Percentiles rank a stretch among this genome's conserved stretches.
phyloP scores from a whole-genome alignment of 2,113 vertebrate species.

The Hylia prasina region DNA sequence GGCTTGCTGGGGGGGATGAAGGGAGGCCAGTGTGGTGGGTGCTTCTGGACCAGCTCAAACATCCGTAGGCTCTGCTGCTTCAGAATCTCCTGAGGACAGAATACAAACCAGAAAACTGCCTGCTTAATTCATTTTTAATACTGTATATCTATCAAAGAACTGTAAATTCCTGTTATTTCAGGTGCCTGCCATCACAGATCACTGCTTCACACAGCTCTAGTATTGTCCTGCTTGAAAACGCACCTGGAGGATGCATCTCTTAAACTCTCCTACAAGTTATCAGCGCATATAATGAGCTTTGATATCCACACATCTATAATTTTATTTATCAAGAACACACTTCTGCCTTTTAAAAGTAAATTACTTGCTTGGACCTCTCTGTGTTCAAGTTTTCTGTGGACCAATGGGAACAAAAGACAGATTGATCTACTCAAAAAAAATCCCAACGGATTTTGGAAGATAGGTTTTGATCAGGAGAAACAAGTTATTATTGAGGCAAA shows the following conservation, averaged over 20 bases:
- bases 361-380: background rate
- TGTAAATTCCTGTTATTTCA: background rate
- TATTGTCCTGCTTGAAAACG: background rate
- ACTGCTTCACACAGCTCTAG: background rate
- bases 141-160: background rate
- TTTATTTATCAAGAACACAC: background rate
- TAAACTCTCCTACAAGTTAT: background rate
- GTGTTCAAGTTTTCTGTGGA: background rate
- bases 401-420: background rate
- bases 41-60: slow-evolving; percentile 89
- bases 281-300: background rate
- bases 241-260: background rate
- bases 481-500: background rate
- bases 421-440: background rate
- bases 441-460: background rate
- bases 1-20: slow-evolving; percentile 84
- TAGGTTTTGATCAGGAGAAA: background rate
- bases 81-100: slow-evolving; percentile 77
- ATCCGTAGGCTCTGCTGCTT: slow-evolving; percentile 81
- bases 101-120: background rate
- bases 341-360: background rate
- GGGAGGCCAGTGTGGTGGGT: slow-evolving; percentile 86
- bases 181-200: background rate
- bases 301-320: background rate
- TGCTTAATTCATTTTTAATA: background rate